Percentiles rank a stretch among this genome's conserved stretches.
Conservation (phyloP, 2,888 invertebrate genomes). For the Drosophila mimica region DNA sequence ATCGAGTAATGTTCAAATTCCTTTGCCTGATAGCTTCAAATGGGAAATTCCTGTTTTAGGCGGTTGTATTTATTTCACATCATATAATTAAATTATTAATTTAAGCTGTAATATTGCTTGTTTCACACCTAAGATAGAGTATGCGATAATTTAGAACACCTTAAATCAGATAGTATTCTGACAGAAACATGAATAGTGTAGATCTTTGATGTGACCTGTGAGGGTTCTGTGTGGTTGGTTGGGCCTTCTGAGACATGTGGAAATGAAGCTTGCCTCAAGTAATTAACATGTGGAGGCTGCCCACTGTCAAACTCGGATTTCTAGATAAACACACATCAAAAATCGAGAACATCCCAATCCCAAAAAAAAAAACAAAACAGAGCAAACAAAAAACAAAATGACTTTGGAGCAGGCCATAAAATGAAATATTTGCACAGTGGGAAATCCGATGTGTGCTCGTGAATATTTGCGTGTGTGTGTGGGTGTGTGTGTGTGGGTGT, state of each 20-base stretch:
- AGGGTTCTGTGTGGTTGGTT: not conserved
- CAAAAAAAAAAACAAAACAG: not conserved
- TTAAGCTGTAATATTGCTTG: too few relatives aligned
- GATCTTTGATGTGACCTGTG: not conserved
- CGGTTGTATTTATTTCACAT: too few relatives aligned
- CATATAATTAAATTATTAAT: too few relatives aligned
- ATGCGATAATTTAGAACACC: too few relatives aligned
- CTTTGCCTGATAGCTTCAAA: not conserved
- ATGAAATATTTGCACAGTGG: conserved; percentile 42
- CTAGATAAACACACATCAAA: conserved; percentile 23
- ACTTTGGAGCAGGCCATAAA: conserved; percentile 20
- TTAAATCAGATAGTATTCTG: not conserved
- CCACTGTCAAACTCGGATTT: conserved; percentile 20
- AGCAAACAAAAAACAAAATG: not conserved
- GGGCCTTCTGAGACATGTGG: conserved; percentile 11
- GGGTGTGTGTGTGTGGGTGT: conserved; percentile 8
- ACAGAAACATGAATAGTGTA: not conserved
- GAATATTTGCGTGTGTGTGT: conserved; percentile 12
- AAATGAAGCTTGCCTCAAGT: conserved; percentile 20
- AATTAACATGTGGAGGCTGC: conserved; percentile 39
- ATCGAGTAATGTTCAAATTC: not conserved
- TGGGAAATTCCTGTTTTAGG: too few relatives aligned
- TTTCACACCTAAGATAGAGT: too few relatives aligned
- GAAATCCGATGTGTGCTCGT: conserved; percentile 15
- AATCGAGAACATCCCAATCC: not conserved